These are phyloP conservation scores for Zophobas morio DNA, from an alignment of 1,140 invertebrate genomes.

Conservation along the genomic window DNA sequence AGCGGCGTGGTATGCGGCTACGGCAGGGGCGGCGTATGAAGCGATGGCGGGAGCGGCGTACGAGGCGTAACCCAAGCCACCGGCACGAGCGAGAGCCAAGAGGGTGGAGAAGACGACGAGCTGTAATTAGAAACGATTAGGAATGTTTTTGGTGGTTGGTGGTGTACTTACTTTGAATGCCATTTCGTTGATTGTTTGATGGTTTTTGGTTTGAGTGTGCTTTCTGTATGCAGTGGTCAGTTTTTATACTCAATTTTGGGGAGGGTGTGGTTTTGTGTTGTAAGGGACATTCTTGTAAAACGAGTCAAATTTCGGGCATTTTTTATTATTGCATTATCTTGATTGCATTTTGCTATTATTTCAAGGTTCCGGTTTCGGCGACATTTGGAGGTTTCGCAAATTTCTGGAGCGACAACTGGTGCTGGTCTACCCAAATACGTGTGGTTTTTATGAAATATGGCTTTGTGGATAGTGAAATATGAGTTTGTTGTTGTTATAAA, in stretches of 20 bases:
- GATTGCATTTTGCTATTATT: too few species aligned
- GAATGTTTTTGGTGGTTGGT: not conserved
- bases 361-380: too few species aligned
- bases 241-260: not conserved
- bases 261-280: not conserved
- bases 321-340: too few species aligned
- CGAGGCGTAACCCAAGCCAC: conserved; percentile 21
- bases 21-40: conserved; percentile 24
- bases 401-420: too few species aligned
- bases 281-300: too few species aligned
- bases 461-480: too few species aligned
- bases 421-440: too few species aligned
- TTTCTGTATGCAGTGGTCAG: not conserved
- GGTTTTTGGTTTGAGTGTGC: conserved; percentile 28
- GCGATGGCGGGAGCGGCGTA: not conserved
- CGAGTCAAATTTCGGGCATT: too few species aligned
- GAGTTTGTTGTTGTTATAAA: too few species aligned
- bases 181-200: conserved; percentile 27
- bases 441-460: too few species aligned
- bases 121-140: conserved; percentile 57
- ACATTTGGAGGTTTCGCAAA: too few species aligned
- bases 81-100: conserved; percentile 58
- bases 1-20: conserved; percentile 36
- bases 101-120: conserved; percentile 62
- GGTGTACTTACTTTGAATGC: conserved; percentile 46